Evolutionary conservation across 2,888 invertebrate species (phyloP).

Genomic region (Alloplasta piceator): DNA sequence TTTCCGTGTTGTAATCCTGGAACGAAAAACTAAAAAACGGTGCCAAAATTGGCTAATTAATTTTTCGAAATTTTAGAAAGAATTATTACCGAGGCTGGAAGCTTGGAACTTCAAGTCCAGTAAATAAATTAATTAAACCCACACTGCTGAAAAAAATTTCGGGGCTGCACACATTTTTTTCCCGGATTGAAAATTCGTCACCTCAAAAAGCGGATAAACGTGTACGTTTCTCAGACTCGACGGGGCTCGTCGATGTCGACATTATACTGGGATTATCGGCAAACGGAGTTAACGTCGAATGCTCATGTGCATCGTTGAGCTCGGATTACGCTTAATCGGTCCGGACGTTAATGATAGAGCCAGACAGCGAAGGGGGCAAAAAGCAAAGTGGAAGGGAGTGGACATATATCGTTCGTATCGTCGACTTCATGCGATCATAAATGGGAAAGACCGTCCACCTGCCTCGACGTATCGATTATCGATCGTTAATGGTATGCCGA

Average conservation of each 20-base stretch:
- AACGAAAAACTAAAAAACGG: too few relatives aligned
- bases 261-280: conserved; percentile 63
- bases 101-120: too few relatives aligned
- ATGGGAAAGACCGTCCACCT: conserved; percentile 54
- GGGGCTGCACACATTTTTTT: too few relatives aligned
- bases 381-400: conserved; percentile 22
- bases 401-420: conserved; percentile 46
- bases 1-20: too few relatives aligned
- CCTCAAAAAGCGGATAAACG: too few relatives aligned
- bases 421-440: conserved; percentile 42
- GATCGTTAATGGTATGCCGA: conserved; percentile 43
- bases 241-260: conserved; percentile 54
- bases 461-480: conserved; percentile 61
- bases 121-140: too few relatives aligned
- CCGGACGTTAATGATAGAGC: conserved; percentile 71
- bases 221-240: background rate
- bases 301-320: conserved; percentile 69
- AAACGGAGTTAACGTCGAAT: conserved; percentile 68
- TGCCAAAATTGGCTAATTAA: too few relatives aligned
- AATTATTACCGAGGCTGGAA: too few relatives aligned
- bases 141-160: too few relatives aligned
- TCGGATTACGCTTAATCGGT: conserved; percentile 70
- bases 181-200: too few relatives aligned
- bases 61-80: too few relatives aligned
- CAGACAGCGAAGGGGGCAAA: conserved; percentile 55